Conservation (phyloP, 2,888 invertebrate species). For the Agrypnus murinus region DNA sequence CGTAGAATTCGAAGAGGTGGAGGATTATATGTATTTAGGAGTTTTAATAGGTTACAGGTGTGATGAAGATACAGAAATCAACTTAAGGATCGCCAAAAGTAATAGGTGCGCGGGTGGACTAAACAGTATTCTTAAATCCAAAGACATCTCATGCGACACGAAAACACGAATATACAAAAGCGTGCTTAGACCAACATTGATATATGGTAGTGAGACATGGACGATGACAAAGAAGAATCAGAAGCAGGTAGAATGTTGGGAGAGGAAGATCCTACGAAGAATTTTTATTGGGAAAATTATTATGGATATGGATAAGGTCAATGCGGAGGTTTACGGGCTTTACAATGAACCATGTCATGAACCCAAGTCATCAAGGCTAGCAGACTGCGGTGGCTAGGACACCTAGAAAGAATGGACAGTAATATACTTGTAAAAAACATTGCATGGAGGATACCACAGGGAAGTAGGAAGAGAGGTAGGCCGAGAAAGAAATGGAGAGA, state of each 20-base stretch:
- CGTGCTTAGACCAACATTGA: too few species aligned
- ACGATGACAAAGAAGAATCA: slow-evolving; percentile 9
- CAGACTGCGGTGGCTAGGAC: too few species aligned
- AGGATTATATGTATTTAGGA: slow-evolving; percentile 22
- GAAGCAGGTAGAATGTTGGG: slow-evolving; percentile 9
- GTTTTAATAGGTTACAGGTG: background rate
- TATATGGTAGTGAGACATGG: too few species aligned
- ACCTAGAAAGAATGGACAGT: slow-evolving; percentile 21
- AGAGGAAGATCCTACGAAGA: too few species aligned
- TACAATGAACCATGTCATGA: slow-evolving; percentile 15
- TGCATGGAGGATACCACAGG: slow-evolving; percentile 12
- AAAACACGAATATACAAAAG: slow-evolving; percentile 18
- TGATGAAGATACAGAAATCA: slow-evolving; percentile 19
- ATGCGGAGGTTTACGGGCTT: slow-evolving; percentile 4
- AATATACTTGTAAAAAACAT: slow-evolving; percentile 18
- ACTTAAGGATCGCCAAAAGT: too few species aligned
- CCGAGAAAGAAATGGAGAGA: slow-evolving; percentile 12
- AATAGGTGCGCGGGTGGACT: background rate
- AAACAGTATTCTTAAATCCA: slow-evolving; percentile 13
- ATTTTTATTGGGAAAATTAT: slow-evolving; percentile 13
- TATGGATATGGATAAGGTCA: slow-evolving; percentile 10
- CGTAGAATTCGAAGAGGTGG: too few species aligned
- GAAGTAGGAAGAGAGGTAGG: background rate
- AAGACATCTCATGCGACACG: slow-evolving; percentile 14
- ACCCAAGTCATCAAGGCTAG: slow-evolving; percentile 15